phyloP scores from a whole-genome alignment of 2,888 invertebrate species.

The Deilephila porcellus region DNA sequence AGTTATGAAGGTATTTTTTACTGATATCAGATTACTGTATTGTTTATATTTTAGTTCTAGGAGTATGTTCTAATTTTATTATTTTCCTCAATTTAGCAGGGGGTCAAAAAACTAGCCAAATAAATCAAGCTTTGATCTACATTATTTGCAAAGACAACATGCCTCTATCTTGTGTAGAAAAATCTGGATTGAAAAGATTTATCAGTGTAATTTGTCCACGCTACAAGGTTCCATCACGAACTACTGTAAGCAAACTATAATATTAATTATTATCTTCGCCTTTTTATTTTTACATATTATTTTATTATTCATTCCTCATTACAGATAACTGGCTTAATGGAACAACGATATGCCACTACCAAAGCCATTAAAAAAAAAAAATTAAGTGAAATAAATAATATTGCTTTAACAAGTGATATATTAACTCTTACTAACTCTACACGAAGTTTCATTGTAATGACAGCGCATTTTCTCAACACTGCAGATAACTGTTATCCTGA shows the following conservation, averaged over 20 bases:
- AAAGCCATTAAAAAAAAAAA: slow-evolving; percentile 38
- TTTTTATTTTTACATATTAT: slow-evolving; percentile 1
- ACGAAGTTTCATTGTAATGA: slow-evolving; percentile 35
- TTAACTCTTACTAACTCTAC: slow-evolving; percentile 37
- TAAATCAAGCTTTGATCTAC: slow-evolving; percentile 40
- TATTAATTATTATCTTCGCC: slow-evolving; percentile 22
- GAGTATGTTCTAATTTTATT: slow-evolving; percentile 10
- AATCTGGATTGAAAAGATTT: slow-evolving; percentile 39
- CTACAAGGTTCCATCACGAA: slow-evolving; percentile 40
- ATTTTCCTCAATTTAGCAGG: neutral
- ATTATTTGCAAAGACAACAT: slow-evolving; percentile 39
- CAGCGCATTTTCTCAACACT: slow-evolving; percentile 35
- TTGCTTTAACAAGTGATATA: slow-evolving; percentile 37
- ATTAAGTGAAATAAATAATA: slow-evolving; percentile 33
- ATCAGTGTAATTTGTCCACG: slow-evolving; percentile 37
- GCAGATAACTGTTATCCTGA: slow-evolving; percentile 27
- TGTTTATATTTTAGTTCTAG: slow-evolving; percentile 20
- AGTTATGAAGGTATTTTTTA: slow-evolving; percentile 40
- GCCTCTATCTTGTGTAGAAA: slow-evolving; percentile 40
- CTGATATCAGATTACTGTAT: slow-evolving; percentile 28
- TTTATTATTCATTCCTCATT: slow-evolving; percentile 22
- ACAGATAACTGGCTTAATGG: slow-evolving; percentile 28
- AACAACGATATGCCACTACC: slow-evolving; percentile 36
- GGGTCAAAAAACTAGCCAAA: slow-evolving; percentile 33
- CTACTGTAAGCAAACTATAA: slow-evolving; percentile 25